phyloP scores from a whole-genome alignment of 1,140 invertebrate species.

The Drosophila pruinosa region DNA sequence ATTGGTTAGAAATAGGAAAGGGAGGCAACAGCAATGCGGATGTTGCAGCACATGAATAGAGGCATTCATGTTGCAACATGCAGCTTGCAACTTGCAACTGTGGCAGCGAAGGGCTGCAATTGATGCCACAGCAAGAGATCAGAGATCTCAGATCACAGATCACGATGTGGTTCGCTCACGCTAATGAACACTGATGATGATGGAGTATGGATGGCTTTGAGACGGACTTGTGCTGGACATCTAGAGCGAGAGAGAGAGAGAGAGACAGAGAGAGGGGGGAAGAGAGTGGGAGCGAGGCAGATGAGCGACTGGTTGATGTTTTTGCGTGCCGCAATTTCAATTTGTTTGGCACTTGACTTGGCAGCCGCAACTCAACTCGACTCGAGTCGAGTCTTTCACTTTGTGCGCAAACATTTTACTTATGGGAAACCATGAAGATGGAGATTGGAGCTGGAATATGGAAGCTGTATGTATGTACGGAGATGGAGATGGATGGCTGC shows the following conservation, averaged over 20 bases:
- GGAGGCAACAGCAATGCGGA: conserved; percentile 26
- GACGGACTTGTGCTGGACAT: conserved; percentile 9
- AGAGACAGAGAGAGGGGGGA: neutral
- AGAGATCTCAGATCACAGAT: conserved; percentile 48
- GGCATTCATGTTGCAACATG: conserved; percentile 39
- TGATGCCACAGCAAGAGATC: conserved; percentile 29
- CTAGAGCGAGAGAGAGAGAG: neutral
- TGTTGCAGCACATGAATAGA: conserved; percentile 45
- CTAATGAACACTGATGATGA: conserved; percentile 77
- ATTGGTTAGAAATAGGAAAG: neutral
- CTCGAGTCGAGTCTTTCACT: conserved; percentile 59
- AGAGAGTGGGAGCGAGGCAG: neutral
- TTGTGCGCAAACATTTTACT: conserved; percentile 74
- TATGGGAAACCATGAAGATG: conserved; percentile 29
- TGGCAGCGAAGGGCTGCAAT: conserved; percentile 44
- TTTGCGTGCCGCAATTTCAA: conserved; percentile 78
- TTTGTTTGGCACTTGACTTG: conserved; percentile 63
- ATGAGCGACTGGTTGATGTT: conserved; percentile 55
- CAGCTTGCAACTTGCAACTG: conserved; percentile 12
- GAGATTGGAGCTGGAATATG: conserved; percentile 7
- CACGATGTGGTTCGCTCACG: conserved; percentile 75
- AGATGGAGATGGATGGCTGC: conserved; percentile 15
- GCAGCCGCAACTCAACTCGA: conserved; percentile 5
- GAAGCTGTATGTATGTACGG: neutral
- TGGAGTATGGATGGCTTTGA: conserved; percentile 47